phyloP scores from a whole-genome alignment of 2,888 invertebrate genomes.

The Asteroscopus sphinx region DNA sequence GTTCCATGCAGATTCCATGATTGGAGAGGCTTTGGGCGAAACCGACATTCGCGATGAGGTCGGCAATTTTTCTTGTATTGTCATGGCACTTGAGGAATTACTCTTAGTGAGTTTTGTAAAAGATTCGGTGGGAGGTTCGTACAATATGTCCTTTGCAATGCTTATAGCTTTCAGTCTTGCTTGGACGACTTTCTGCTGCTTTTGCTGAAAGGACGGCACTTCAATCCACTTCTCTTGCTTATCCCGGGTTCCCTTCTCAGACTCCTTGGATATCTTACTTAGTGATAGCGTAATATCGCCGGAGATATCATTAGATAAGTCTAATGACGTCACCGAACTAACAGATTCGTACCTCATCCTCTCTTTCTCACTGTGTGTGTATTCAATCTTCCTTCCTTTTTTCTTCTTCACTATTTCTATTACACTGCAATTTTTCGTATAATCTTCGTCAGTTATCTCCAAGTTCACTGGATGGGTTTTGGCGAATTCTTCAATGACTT shows the following conservation, averaged over 20 bases:
- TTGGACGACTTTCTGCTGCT: constrained; percentile 85
- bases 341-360: constrained; percentile 81
- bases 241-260: constrained; percentile 67
- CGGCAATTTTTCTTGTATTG: constrained; percentile 58
- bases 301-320: constrained; percentile 76
- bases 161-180: constrained; percentile 84
- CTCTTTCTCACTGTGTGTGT: constrained; percentile 83
- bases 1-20: constrained; percentile 69
- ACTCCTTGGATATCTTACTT: constrained; percentile 74
- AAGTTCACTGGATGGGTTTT: constrained; percentile 82
- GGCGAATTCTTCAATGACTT: constrained; percentile 82
- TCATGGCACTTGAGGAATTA: constrained; percentile 70
- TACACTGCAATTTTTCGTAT: constrained; percentile 82
- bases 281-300: constrained; percentile 83
- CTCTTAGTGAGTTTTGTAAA: constrained; percentile 81
- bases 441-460: constrained; percentile 85
- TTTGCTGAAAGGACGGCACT: constrained; percentile 80
- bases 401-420: constrained; percentile 77
- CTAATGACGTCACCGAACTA: constrained; percentile 82
- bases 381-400: constrained; percentile 84
- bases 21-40: constrained; percentile 76
- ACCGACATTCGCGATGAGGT: constrained; percentile 75
- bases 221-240: constrained; percentile 85
- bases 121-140: constrained; percentile 75
- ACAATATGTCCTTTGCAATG: constrained; percentile 79